phyloP scores from a whole-genome alignment of 2,113 vertebrate species.

The Spheniscus mendiculus region DNA sequence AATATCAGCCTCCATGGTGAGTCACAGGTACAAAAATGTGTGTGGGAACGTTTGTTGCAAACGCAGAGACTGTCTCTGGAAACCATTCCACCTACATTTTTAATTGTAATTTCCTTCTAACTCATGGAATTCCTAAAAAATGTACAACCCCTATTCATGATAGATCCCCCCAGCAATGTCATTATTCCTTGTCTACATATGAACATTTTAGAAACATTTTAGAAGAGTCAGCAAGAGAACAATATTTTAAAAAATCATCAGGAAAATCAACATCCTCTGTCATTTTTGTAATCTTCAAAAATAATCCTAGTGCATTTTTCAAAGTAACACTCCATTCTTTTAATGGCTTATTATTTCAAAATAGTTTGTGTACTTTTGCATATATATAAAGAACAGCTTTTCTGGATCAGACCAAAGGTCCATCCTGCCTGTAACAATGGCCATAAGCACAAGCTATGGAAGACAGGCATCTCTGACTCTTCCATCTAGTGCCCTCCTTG shows the following conservation, averaged over 20 bases:
- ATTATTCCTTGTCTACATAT: neutral
- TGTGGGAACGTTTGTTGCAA: neutral
- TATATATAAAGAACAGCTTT: neutral
- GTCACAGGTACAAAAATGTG: neutral
- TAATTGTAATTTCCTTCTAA: neutral
- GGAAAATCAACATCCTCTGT: neutral
- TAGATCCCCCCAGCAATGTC: neutral
- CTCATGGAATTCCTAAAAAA: neutral
- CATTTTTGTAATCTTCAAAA: neutral
- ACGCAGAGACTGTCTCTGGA: neutral
- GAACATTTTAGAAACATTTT: neutral
- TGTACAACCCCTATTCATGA: neutral
- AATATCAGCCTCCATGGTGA: neutral
- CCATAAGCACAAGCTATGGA: neutral
- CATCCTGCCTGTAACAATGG: neutral
- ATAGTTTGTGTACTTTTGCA: neutral
- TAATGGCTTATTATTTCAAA: neutral
- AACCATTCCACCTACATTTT: neutral
- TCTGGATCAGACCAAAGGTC: neutral
- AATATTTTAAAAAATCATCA: neutral
- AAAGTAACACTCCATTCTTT: neutral
- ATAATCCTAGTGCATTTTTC: neutral
- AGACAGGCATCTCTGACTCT: neutral
- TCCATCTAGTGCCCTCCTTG: fast-evolving
- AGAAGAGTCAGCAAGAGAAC: neutral